Conservation (phyloP, 1,140 invertebrate genomes). For the Dreissena polymorpha region DNA sequence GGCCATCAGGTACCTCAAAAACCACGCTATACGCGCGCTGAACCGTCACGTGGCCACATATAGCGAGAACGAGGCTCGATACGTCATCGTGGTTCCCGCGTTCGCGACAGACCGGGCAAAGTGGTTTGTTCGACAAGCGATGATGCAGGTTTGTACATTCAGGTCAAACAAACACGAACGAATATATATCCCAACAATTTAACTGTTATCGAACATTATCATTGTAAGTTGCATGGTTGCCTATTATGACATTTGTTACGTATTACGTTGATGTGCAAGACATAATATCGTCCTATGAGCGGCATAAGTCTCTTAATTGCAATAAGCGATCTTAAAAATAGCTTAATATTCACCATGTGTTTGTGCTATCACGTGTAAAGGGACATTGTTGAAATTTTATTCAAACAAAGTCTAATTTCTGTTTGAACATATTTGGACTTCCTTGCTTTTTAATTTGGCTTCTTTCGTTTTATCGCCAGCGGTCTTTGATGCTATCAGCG, state of each 20-base stretch:
- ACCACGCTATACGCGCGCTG: constrained; percentile 32
- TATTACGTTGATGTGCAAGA: not conserved
- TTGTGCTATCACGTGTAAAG: too few relatives aligned
- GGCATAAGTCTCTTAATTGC: not conserved
- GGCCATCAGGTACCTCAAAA: constrained; percentile 36
- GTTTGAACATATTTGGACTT: too few relatives aligned
- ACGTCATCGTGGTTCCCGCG: constrained; percentile 28
- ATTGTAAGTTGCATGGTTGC: not conserved
- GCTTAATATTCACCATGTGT: too few relatives aligned
- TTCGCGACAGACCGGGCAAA: constrained; percentile 34
- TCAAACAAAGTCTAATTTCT: too few relatives aligned
- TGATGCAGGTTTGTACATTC: constrained; percentile 12
- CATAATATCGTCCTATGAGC: not conserved
- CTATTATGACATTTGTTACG: not conserved
- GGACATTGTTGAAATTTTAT: too few relatives aligned
- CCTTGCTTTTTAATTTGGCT: too few relatives aligned
- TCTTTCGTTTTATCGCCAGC: too few relatives aligned
- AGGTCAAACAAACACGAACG: not conserved
- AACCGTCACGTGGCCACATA: constrained; percentile 14
- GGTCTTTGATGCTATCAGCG: too few relatives aligned
- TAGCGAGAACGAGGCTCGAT: constrained; percentile 30
- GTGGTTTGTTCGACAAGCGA: constrained; percentile 22
- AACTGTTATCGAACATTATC: not conserved
- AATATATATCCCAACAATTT: not conserved
- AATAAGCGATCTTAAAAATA: not conserved